Evolutionary conservation across 2,888 invertebrate genomes (phyloP), one percentile per base, ranked within the genome.

Genomic region (Diabrotica balteata): DNA sequence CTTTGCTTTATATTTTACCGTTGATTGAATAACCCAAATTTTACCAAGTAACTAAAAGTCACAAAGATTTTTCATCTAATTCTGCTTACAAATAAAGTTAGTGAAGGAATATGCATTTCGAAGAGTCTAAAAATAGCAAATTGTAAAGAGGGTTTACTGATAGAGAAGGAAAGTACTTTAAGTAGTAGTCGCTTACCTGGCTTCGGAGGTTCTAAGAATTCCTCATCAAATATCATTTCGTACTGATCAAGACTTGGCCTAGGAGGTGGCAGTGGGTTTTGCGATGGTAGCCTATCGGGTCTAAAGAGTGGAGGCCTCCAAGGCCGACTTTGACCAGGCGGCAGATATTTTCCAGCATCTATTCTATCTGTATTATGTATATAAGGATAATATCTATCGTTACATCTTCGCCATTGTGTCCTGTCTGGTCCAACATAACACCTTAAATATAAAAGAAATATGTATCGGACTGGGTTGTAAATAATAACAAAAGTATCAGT

Each of bases 371-470:
- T 76, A 77, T 79, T 84, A 79, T 72, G 81, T 70, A 73, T 62
- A 79, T 91, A 87, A 0, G 94, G 93, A 74, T 89, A 92, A 80
- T 94, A 94, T 54, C 90, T 90, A 76, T 94, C 94, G 75, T 91
- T 94, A 83, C 95, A 95, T 7, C 94, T 94, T 8, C 95, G 87
- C 95, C 95, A 95, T 81, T 95, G 94, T 66, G 93, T 92, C 8
- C 87, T 86, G 4, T 87, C 87, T 4, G 90, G 88, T 10, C 95
- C 95, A 7, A 95, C 95, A 81, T 93, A 93, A 78, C 95, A 95
- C 94, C 94, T 93, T 70, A 1, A 80, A 32, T 32, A 32, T 32
- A 32, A 32, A 32, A 32, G 32, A 32, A 32, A 32, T 32, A 32
- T n/a, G n/a, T n/a, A n/a, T n/a, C n/a, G n/a, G n/a, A n/a, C n/a